A percentile compares a stretch with the other conserved stretches of the same genome.
These are phyloP conservation scores for Brenthis hecate DNA, from an alignment of 2,888 invertebrate genomes.

Conservation along the genomic window DNA sequence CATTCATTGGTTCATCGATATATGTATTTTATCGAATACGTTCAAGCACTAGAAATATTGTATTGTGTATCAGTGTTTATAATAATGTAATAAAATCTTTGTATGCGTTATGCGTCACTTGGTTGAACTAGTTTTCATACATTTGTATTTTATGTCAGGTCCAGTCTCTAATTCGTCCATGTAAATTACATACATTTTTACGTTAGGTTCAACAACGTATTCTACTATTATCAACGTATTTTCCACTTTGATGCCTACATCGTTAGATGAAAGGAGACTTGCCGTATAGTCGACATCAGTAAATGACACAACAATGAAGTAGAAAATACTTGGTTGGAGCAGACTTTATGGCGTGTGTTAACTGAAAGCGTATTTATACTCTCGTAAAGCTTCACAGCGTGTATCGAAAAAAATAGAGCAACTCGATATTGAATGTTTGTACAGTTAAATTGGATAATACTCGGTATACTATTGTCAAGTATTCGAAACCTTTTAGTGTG, in stretches of 20 bases:
- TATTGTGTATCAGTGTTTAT: too few relatives aligned
- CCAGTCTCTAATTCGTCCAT: too few relatives aligned
- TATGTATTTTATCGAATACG: too few relatives aligned
- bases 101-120: too few relatives aligned
- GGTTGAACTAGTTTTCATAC: too few relatives aligned
- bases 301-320: constrained; percentile 13
- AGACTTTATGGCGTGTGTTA: constrained; percentile 14
- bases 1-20: too few relatives aligned
- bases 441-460: background rate
- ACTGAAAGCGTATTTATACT: constrained; percentile 16
- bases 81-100: too few relatives aligned
- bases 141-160: too few relatives aligned
- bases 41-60: too few relatives aligned
- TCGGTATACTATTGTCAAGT: background rate
- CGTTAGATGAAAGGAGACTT: constrained; percentile 22
- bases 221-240: constrained; percentile 1
- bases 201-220: too few relatives aligned
- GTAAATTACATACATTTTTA: too few relatives aligned
- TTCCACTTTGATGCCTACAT: constrained; percentile 6
- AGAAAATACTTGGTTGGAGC: constrained; percentile 12
- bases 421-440: constrained; percentile 8
- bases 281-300: constrained; percentile 19
- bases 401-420: background rate
- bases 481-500: background rate
- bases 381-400: constrained; percentile 2